phyloP scores from a whole-genome alignment of 2,113 vertebrate species.

The Anarrhichthys ocellatus region DNA sequence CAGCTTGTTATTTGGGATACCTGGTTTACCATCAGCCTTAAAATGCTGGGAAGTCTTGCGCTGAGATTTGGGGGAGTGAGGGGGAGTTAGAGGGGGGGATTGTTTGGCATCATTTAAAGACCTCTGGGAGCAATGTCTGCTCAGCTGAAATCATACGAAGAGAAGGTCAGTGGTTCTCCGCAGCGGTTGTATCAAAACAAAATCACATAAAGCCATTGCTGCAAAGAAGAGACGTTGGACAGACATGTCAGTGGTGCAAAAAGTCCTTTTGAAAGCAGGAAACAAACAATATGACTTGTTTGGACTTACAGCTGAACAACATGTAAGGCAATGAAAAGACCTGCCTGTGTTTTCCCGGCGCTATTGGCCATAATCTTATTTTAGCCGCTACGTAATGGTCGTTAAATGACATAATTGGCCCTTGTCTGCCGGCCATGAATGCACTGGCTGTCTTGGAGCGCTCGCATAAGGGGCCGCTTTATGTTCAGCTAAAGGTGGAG shows the following conservation, averaged over 20 bases:
- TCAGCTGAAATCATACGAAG: constrained; percentile 30
- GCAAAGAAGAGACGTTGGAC: not conserved
- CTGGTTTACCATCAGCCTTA: constrained; percentile 34
- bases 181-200: constrained; percentile 13
- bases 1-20: constrained; percentile 29
- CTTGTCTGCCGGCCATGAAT: constrained; percentile 73
- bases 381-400: constrained; percentile 76
- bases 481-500: constrained; percentile 50
- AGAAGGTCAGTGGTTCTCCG: constrained; percentile 42
- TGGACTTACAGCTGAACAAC: constrained; percentile 7
- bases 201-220: constrained; percentile 16
- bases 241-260: not conserved
- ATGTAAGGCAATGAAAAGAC: constrained; percentile 55
- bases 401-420: constrained; percentile 78
- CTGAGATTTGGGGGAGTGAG: not conserved
- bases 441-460: constrained; percentile 61
- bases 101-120: constrained; percentile 51
- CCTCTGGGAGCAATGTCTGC: constrained; percentile 6
- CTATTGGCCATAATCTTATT: constrained; percentile 75
- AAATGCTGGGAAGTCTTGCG: not conserved
- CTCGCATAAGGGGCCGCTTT: constrained; percentile 62
- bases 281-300: not conserved
- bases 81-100: not conserved
- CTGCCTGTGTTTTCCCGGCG: constrained; percentile 51
- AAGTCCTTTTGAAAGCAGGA: not conserved